A percentile compares a stretch with the other conserved stretches of the same genome.
Evolutionary conservation across 2,113 vertebrate genomes (phyloP).

Genomic region (Pachycephala philippinensis): DNA sequence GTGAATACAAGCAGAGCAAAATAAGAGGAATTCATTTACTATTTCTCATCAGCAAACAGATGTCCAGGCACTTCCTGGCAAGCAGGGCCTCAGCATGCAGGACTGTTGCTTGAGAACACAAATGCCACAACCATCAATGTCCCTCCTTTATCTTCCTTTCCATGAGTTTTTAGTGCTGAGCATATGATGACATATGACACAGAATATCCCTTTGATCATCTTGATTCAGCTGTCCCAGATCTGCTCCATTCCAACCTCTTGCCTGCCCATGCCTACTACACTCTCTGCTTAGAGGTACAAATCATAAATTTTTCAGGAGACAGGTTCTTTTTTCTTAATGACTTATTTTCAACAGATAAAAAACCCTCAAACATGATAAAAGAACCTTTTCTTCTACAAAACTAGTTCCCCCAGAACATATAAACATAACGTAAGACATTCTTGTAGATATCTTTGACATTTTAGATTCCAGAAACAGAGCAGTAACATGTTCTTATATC

Average conservation of each 20-base stretch:
- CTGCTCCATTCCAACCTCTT: background rate
- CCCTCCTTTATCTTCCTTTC: background rate
- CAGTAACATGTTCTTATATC: background rate
- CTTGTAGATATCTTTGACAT: background rate
- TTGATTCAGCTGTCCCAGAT: background rate
- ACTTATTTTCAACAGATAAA: background rate
- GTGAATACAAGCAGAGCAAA: background rate
- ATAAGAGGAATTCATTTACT: background rate
- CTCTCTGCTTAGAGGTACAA: background rate
- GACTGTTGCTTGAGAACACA: background rate
- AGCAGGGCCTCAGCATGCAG: background rate
- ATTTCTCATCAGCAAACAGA: background rate
- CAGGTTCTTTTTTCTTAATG: background rate
- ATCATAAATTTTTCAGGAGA: background rate
- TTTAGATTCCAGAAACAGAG: background rate
- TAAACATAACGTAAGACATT: background rate
- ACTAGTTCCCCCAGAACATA: background rate
- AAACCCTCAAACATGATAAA: background rate
- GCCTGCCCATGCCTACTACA: background rate
- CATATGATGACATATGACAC: background rate
- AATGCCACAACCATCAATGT: background rate
- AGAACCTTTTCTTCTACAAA: background rate
- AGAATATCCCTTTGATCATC: background rate
- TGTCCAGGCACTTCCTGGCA: background rate
- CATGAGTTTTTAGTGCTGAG: background rate